Base-by-base conservation (phyloP, 2,797 vertebrate genomes). In the Babyrousa celebensis region DNA sequence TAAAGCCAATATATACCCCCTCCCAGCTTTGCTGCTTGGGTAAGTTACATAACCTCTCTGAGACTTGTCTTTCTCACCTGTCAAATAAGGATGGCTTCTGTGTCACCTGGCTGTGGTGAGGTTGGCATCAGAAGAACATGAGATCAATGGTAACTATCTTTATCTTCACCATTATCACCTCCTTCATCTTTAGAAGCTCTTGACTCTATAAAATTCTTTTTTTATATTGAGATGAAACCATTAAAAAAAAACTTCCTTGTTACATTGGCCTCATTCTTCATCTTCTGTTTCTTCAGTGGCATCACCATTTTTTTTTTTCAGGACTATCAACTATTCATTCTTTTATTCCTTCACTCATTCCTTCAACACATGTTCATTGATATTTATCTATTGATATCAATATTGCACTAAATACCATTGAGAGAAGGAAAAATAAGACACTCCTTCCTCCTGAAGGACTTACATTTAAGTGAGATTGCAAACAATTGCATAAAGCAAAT, bases 381-480 rank as follows among this genome's bases (percentile, higher is more conserved):
- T 40, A 62, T n/a, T 75, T 90, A 23, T 85, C 58, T 78, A 7
- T 29, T 88, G 67, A 27, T 68, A 83, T 23, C 75, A 79, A 71
- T 74, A 40, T 23, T 91, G 36, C n/a, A 20, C 11, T 87, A 82
- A 90, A 43, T 68, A 32, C 54, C 40, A 15, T 12, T 36, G 36
- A 36, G 36, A 36, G 36, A 36, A 36, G 25, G 91, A 25, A 85
- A 95, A 91, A 67, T n/a, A 92, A 89, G 85, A 84, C 21, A 15
- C 7, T 71, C 52, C 2, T 85, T 29, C 48, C 29, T 56, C 77
- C 80, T 48, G 52, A 88, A 94, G 85, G 78, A 85, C 84, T 77
- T 79, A 17, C 15, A 23, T 27, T 58, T 96, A 75, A 96, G n/a
- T n/a, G 67, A 91, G 88, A 85, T n/a, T 54, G 60, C 54, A 95